Base-by-base conservation (phyloP, 2,888 invertebrate genomes). In the Synanthedon tipuliformis region DNA sequence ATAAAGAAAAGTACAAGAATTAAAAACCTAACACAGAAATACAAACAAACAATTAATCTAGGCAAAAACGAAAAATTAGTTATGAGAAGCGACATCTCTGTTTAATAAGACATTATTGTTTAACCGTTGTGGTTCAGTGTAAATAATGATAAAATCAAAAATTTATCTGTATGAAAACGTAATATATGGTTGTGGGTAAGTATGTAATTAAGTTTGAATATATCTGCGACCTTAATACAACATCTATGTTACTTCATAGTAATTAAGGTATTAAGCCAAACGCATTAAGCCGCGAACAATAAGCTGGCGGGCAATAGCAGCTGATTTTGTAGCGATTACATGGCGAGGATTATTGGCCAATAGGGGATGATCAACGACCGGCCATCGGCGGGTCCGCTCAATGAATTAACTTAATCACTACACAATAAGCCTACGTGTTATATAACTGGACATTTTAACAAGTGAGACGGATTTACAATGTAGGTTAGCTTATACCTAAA, bases 261-360 rank as follows among this genome's bases (percentile, higher is more conserved):
- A 45, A 45, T 45, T 45, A 45, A 45, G 45, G 45, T 15, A 45
- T 45, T 45, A 45, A 13, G 45, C 45, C 45, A 45, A 45, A 45
- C 45, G 15, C 45, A 45, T 45, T 45, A 45, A 45, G 45, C 45
- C 45, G 45, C 12, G 45, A 45, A 45, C 45, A 45, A 45, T 45
- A 45, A 45, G 45, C 45, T 45, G 45, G n/a, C 45, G 13, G 45
- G 45, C 45, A 70, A 73, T 67, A 68, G 66, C 66, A 66, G 64
- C 67, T 70, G 71, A 73, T 75, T 73, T 69, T 60, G 66, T 68
- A 68, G 64, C 66, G 72, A 75, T 75, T 73, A 71, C 68, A 66
- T 64, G 63, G 67, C 53, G 56, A 57, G 60, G 64, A 61, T 62
- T 61, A 63, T 65, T 63, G 60, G 56, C 57, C 55, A 52, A 51